Base-by-base conservation (phyloP, 1,140 invertebrate genomes). In the Saccostrea echinata region DNA sequence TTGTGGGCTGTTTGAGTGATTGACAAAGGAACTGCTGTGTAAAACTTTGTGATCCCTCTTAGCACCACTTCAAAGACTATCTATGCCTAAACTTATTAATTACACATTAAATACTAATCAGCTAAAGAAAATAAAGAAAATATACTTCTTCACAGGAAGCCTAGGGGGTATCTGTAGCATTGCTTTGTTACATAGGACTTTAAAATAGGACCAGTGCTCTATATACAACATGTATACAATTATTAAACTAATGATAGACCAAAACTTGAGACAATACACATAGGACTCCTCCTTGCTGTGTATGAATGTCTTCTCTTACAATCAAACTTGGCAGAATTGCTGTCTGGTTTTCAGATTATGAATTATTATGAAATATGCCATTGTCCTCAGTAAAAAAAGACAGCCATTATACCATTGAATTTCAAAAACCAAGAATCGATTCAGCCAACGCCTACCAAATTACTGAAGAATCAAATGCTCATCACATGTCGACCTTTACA, bases 341-440 rank as follows among this genome's bases (percentile, higher is more conserved):
- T 76, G 68, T 33, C 68, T 76, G 68, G 68, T 76, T 76, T 76
- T 76, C 68, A 76, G 33, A 76, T 30, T 76, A 76, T 76, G 68
- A 76, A 76, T 30, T 76, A 76, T 76, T 76, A 76, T 30, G 27
- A 76, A 76, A 43, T 43, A 76, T 76, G 68, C 13, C 27, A 35
- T 76, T 76, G 68, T 76, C 27, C 24, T 76, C 16, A 6, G 27
- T 30, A 11, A 76, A 30, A 76, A 71, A 76, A 76, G 68, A 76
- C 68, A 33, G 27, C 68, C 27, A 76, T 76, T 33, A 76, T 76
- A 16, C 68, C 68, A 76, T 30, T 33, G 68, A 76, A 76, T 76
- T 76, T 33, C 68, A 76, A 76, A n/a, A 76, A 27, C 27, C 27
- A 35, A 27, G 68, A 76, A 76, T 76, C 68, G 11, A 16, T 8